Evolutionary conservation across 2,113 vertebrate species (phyloP), one percentile per base, ranked within the genome.

Genomic region (Probosciger aterrimus): DNA sequence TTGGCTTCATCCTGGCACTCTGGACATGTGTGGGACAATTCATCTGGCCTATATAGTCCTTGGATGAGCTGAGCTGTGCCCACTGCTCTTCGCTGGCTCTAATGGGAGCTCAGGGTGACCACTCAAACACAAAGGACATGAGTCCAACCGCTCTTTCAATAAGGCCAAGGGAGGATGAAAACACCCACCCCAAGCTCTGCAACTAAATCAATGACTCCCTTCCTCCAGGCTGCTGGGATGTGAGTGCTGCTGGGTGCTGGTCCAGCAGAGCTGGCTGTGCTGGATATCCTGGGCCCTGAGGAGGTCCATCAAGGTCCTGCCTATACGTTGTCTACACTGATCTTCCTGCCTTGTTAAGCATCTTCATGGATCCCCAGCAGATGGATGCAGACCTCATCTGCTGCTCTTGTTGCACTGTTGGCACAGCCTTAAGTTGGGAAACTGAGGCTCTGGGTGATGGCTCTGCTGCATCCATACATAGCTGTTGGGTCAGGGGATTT

Each of bases 401-500:
- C 33, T 41, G 31, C 67, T 77, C 39, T 50, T 33, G 17, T 63
- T 19, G 16, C 2, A 4, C 27, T 57, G 24, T 23, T 82, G 65
- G 15, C 2, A 6, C 65, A 93, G 52, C 22, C 10, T 25, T 37
- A 31, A 50, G 25, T 16, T 37, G 62, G 62, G 62, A 90, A 95
- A 74, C 74, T 31, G 52, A 92, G 78, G 41, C 33, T 80, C 63
- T 83, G 68, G 31, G 35, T 28, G 43, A 22, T 2, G 9, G 28
- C 28, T 64, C 16, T 0, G 0, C 77, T 33, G 46, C 2, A 2
- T n/a, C 27, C 0, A 0, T 33, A 20, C 39, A 3, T 22, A 68
- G 70, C 41, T 3, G 17, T 39, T 43, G 57, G 28, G 10, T 49
- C 19, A 44, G 49, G 41, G 19, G 33, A 39, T 60, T 7, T 50